A percentile compares a stretch with the other conserved stretches of the same genome.
These are phyloP conservation scores for Eumeta japonica DNA, from an alignment of 1,140 invertebrate genomes.

Conservation along the genomic window DNA sequence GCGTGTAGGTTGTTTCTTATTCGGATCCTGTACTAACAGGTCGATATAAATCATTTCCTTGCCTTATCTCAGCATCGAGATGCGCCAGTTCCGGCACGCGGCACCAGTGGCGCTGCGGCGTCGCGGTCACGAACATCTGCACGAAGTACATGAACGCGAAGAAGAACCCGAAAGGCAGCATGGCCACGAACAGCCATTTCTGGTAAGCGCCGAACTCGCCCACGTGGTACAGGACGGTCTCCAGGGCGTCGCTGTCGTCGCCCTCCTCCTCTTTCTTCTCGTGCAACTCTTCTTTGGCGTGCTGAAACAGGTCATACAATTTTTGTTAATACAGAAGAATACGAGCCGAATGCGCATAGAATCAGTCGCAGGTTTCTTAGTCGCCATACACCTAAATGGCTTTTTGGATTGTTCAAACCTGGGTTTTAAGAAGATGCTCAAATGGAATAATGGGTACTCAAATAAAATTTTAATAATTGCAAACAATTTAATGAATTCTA, in stretches of 20 bases:
- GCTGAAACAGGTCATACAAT: too few species aligned
- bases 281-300: too few species aligned
- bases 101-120: constrained; percentile 64
- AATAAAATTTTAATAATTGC: too few species aligned
- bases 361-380: too few species aligned
- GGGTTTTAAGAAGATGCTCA: too few species aligned
- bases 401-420: too few species aligned
- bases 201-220: constrained; percentile 70
- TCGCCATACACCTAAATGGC: too few species aligned
- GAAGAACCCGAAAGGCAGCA: constrained; percentile 54
- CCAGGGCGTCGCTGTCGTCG: constrained; percentile 54
- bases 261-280: constrained; percentile 5
- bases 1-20: neutral
- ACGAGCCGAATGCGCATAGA: too few species aligned
- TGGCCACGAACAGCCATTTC: constrained; percentile 62
- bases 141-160: constrained; percentile 69
- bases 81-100: constrained; percentile 53
- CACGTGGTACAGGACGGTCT: constrained; percentile 60
- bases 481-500: too few species aligned
- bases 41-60: constrained; percentile 3
- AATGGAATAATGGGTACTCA: too few species aligned
- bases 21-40: neutral
- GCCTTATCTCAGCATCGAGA: constrained; percentile 33
- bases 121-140: constrained; percentile 66
- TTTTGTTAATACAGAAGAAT: too few species aligned